These are phyloP conservation scores for Agrochola macilenta DNA, from an alignment of 2,888 invertebrate genomes.

Conservation along the genomic window DNA sequence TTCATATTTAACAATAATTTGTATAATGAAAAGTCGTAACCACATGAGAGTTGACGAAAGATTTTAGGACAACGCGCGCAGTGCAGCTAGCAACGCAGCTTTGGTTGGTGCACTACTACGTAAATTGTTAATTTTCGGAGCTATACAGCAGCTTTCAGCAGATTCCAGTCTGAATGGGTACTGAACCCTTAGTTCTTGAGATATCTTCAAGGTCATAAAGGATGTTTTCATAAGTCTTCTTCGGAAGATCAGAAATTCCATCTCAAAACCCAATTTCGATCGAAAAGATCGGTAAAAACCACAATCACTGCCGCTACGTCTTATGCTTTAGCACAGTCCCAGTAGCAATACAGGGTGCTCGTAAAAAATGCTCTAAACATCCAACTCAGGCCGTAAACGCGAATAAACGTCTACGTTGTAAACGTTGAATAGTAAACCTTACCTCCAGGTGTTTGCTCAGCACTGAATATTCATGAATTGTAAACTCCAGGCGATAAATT, in stretches of 20 bases:
- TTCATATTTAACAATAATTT: not conserved
- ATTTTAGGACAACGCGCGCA: not conserved
- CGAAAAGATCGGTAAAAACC: too few relatives aligned
- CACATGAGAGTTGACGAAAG: not conserved
- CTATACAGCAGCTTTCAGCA: too few relatives aligned
- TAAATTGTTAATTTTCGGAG: too few relatives aligned
- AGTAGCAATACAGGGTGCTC: conserved; percentile 77
- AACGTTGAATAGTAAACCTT: conserved; percentile 71
- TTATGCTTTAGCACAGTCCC: conserved; percentile 48
- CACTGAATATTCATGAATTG: conserved; percentile 76
- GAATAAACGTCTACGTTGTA: conserved; percentile 81
- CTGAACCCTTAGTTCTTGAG: too few relatives aligned
- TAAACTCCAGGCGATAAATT: conserved; percentile 71
- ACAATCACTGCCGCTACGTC: conserved; percentile 31
- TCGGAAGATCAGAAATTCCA: too few relatives aligned
- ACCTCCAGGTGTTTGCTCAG: conserved; percentile 70
- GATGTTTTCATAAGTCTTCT: too few relatives aligned
- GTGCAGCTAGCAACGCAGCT: too few relatives aligned
- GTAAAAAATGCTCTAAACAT: conserved; percentile 87
- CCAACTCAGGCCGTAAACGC: conserved; percentile 82
- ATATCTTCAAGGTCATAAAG: too few relatives aligned
- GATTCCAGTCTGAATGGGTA: too few relatives aligned
- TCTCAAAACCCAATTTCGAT: too few relatives aligned
- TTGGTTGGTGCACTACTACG: too few relatives aligned
- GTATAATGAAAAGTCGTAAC: not conserved